Conservation (phyloP, 2,797 vertebrate genomes). For the Cossypha polioptera region DNA sequence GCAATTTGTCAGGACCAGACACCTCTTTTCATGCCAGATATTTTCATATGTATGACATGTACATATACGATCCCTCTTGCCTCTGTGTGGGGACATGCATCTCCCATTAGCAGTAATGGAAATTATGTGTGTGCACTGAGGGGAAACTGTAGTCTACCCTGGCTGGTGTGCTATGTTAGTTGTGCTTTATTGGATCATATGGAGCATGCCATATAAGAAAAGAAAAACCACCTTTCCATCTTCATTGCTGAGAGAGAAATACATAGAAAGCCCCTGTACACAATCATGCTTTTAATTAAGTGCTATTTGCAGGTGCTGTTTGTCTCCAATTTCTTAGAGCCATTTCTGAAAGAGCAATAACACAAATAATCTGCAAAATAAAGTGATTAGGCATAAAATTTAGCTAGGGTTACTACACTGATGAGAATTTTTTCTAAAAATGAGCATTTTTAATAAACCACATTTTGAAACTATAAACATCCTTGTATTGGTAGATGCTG, state of each 20-base stretch:
- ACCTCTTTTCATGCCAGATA: constrained; percentile 56
- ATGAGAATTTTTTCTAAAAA: constrained; percentile 11
- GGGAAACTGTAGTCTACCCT: constrained; percentile 35
- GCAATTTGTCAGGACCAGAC: constrained; percentile 58
- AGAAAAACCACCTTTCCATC: neutral
- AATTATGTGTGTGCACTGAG: constrained; percentile 60
- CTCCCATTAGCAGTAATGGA: constrained; percentile 63
- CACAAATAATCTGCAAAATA: constrained; percentile 47
- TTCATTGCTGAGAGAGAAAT: constrained; percentile 31
- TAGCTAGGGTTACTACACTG: constrained; percentile 25
- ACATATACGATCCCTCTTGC: constrained; percentile 29
- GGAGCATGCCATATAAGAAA: constrained; percentile 24
- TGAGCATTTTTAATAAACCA: constrained; percentile 47
- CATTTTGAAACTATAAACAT: constrained; percentile 44
- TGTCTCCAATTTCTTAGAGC: constrained; percentile 9
- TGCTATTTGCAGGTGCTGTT: constrained; percentile 31
- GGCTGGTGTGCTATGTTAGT: constrained; percentile 9
- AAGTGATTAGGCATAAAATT: constrained; percentile 44
- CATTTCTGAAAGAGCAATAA: constrained; percentile 16
- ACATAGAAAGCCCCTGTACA: neutral
- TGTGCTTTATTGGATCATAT: constrained; percentile 51
- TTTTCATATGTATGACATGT: constrained; percentile 63
- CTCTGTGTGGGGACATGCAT: constrained; percentile 30
- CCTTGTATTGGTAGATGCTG: neutral
- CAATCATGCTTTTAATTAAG: constrained; percentile 53